Conservation (phyloP, 2,113 vertebrate genomes). For the Callipepla californica region DNA sequence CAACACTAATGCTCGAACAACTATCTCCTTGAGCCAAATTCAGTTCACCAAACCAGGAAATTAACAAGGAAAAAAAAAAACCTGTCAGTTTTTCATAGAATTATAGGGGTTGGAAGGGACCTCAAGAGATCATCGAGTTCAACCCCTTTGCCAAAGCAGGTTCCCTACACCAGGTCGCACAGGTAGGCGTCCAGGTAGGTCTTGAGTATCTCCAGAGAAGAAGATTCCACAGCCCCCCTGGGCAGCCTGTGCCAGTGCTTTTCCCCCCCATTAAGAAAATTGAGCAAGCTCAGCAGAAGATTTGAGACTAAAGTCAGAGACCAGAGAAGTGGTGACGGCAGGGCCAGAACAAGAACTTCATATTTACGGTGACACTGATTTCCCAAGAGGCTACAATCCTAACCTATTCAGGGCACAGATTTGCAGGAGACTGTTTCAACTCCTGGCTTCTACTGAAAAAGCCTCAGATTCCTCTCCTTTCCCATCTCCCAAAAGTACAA, state of each 20-base stretch:
- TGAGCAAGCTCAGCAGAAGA: neutral
- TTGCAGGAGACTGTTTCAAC: neutral
- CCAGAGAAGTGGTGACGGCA: neutral
- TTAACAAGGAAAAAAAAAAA: neutral
- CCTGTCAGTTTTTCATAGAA: neutral
- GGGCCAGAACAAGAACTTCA: neutral
- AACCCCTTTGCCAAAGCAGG: too few relatives aligned
- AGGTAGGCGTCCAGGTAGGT: too few relatives aligned
- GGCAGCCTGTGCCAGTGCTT: too few relatives aligned
- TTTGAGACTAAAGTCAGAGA: neutral
- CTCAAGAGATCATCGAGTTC: too few relatives aligned
- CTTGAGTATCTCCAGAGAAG: too few relatives aligned
- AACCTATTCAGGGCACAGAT: neutral
- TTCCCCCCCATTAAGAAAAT: neutral
- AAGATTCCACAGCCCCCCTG: too few relatives aligned
- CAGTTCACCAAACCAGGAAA: neutral
- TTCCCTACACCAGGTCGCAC: too few relatives aligned
- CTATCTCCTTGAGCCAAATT: neutral
- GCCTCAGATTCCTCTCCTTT: neutral
- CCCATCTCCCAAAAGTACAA: neutral
- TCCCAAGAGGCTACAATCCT: neutral
- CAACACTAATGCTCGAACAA: neutral
- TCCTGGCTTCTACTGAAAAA: neutral
- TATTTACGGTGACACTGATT: neutral
- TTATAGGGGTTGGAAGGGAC: too few relatives aligned